phyloP scores from a whole-genome alignment of 2,113 vertebrate species.

The Aythya baeri region DNA sequence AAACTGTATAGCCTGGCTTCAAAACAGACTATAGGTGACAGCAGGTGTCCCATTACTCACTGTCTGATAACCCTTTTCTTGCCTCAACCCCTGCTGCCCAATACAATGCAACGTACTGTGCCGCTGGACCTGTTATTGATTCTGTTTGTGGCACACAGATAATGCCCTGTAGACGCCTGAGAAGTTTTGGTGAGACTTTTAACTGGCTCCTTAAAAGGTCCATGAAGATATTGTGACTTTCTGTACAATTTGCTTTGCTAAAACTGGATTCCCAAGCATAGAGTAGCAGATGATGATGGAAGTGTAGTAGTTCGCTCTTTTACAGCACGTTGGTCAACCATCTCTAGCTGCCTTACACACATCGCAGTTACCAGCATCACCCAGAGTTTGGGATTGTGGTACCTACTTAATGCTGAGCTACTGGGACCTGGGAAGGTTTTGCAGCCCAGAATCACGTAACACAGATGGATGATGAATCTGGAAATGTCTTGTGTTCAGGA shows the following conservation, averaged over 20 bases:
- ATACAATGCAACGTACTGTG: neutral
- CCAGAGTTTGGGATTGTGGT: neutral
- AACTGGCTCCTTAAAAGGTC: neutral
- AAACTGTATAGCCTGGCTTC: slow-evolving; percentile 64
- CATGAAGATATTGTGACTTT: neutral
- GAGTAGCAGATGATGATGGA: neutral
- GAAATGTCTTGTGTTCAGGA: neutral
- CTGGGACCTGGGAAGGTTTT: neutral
- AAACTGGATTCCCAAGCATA: neutral
- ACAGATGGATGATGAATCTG: neutral
- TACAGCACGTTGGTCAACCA: neutral
- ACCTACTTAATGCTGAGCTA: neutral
- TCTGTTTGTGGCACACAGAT: slow-evolving; percentile 13
- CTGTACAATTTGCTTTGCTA: neutral
- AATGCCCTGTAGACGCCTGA: neutral
- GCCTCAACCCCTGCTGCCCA: neutral
- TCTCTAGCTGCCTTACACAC: neutral
- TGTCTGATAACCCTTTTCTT: slow-evolving; percentile 66
- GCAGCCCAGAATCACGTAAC: neutral
- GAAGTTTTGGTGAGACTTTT: neutral
- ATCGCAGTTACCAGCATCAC: neutral
- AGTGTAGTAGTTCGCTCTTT: neutral
- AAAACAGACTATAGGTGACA: slow-evolving; percentile 55
- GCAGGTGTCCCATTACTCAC: slow-evolving; percentile 64
- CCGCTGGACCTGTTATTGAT: neutral